Evolutionary conservation across 2,797 vertebrate genomes (phyloP).

Genomic region (Centroberyx gerrardi): DNA sequence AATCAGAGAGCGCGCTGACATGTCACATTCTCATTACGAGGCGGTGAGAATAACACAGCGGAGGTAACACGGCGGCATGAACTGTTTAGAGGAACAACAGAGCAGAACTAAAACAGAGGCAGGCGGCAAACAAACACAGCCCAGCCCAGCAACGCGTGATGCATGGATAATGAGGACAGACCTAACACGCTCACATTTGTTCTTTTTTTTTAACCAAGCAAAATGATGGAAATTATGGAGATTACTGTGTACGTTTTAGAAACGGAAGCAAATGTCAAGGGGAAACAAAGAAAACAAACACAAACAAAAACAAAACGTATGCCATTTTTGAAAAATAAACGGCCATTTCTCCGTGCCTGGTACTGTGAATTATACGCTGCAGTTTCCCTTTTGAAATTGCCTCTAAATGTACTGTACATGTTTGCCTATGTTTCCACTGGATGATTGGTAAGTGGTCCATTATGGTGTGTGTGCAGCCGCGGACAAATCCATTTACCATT

Average conservation of each 20-base stretch:
- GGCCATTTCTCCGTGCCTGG: conserved; percentile 15
- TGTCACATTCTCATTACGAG: conserved; percentile 54
- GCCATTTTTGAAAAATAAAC: conserved; percentile 20
- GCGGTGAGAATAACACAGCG: conserved; percentile 49
- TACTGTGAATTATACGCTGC: conserved; percentile 30
- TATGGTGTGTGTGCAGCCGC: conserved; percentile 20
- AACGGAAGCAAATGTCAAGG: neutral
- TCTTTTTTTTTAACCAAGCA: neutral
- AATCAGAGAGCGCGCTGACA: conserved; percentile 43
- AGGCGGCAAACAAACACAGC: conserved; percentile 23
- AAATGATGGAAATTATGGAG: conserved; percentile 34
- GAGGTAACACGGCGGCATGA: conserved; percentile 17
- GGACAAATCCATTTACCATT: conserved; percentile 52
- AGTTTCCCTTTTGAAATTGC: conserved; percentile 31
- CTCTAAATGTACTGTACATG: conserved; percentile 29
- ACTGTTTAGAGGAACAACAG: conserved; percentile 49
- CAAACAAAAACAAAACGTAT: neutral
- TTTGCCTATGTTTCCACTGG: conserved; percentile 8
- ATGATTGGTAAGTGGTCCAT: conserved; percentile 47
- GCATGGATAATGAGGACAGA: conserved; percentile 31
- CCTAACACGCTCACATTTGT: neutral
- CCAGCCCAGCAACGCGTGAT: conserved; percentile 4
- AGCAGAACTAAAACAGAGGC: conserved; percentile 33
- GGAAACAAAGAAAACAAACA: neutral
- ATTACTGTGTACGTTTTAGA: neutral